phyloP scores from a whole-genome alignment of 2,888 invertebrate genomes.

The Hypolimnas misippus region DNA sequence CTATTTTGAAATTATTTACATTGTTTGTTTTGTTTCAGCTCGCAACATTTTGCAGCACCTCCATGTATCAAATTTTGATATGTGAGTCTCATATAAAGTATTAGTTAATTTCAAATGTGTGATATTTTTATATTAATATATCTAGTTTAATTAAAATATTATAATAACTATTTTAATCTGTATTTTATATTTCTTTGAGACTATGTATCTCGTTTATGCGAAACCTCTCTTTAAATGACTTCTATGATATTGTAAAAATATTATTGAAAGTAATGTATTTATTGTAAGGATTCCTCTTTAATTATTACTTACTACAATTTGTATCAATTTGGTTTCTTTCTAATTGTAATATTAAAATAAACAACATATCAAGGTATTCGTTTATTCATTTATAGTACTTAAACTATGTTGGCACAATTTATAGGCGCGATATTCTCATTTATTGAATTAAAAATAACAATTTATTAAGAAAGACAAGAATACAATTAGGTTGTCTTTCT shows the following conservation, averaged over 20 bases:
- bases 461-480: constrained; percentile 79
- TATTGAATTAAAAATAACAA: constrained; percentile 50
- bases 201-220: not conserved
- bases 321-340: not conserved
- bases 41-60: constrained; percentile 92
- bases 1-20: too few species aligned
- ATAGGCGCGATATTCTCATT: constrained; percentile 31
- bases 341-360: constrained; percentile 23
- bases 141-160: constrained; percentile 9
- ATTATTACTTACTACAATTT: constrained; percentile 7
- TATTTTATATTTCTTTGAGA: constrained; percentile 1
- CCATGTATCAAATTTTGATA: constrained; percentile 91
- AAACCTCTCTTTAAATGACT: not conserved
- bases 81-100: constrained; percentile 48
- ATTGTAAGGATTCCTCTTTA: not conserved
- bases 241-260: not conserved
- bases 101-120: constrained; percentile 29
- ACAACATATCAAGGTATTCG: constrained; percentile 28
- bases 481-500: constrained; percentile 69
- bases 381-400: constrained; percentile 35
- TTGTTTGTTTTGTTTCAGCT: constrained; percentile 74
- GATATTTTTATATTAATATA: constrained; percentile 27
- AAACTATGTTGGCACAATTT: constrained; percentile 58
- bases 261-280: not conserved
- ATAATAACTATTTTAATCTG: not conserved